Evolutionary conservation across 2,113 vertebrate species (phyloP).

Genomic region (Meriones unguiculatus): DNA sequence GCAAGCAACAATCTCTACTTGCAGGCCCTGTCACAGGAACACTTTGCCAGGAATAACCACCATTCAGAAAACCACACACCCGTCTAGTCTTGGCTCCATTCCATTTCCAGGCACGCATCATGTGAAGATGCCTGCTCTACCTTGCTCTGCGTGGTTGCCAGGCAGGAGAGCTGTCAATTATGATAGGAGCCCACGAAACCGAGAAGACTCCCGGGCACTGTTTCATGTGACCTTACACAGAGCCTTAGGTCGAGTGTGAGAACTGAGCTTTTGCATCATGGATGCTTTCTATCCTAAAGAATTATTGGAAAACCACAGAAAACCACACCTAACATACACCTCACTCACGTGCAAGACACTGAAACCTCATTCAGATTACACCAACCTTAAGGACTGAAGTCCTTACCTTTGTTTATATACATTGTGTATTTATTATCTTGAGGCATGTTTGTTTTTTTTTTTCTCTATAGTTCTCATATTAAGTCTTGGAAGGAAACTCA

Average conservation of each 20-base stretch:
- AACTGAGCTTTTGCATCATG: background rate
- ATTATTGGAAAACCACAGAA: background rate
- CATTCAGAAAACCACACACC: background rate
- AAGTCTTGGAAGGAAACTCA: background rate
- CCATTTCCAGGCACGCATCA: background rate
- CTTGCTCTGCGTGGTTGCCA: background rate
- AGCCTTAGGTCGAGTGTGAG: background rate
- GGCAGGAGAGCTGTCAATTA: background rate
- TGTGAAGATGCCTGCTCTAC: background rate
- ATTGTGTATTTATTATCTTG: background rate
- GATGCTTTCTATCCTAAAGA: background rate
- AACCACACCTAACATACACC: background rate
- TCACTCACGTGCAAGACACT: background rate
- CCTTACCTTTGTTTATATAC: background rate
- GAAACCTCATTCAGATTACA: background rate
- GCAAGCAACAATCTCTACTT: background rate
- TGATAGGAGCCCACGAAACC: background rate
- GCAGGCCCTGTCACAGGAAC: background rate
- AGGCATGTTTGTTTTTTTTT: background rate
- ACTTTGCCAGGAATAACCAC: background rate
- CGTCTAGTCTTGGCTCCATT: background rate
- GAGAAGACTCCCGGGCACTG: background rate
- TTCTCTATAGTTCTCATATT: background rate
- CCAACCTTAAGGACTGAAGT: background rate
- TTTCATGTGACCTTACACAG: background rate